Evolutionary conservation across 2,113 vertebrate genomes (phyloP).

Genomic region (Nipponia nippon): DNA sequence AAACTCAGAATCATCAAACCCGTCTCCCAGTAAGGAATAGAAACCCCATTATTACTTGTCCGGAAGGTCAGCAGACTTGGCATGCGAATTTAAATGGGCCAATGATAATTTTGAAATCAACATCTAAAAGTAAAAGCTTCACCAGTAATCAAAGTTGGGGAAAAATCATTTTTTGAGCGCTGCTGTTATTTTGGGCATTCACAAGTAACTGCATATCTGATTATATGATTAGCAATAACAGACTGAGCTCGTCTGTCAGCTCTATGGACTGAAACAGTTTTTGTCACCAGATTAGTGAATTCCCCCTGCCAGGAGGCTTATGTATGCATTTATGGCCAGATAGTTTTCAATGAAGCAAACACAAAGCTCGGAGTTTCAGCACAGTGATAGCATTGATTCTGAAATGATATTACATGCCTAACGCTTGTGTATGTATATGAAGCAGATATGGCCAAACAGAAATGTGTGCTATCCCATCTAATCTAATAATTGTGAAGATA

Average conservation of each 20-base stretch:
- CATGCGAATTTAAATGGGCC: not conserved
- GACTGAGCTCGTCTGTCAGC: not conserved
- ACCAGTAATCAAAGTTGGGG: not conserved
- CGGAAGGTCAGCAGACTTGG: not conserved
- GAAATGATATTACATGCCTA: not conserved
- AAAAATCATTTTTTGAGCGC: not conserved
- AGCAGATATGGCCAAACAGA: not conserved
- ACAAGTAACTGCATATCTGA: not conserved
- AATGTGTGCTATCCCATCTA: not conserved
- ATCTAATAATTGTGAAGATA: not conserved
- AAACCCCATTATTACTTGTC: not conserved
- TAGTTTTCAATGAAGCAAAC: not conserved
- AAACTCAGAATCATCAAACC: not conserved
- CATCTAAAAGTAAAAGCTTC: not conserved
- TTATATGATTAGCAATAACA: not conserved
- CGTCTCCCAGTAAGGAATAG: not conserved
- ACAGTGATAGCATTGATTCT: not conserved
- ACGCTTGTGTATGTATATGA: not conserved
- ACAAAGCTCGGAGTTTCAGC: not conserved
- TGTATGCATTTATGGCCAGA: not conserved
- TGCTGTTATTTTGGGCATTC: not conserved
- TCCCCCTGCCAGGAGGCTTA: not conserved
- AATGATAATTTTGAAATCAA: not conserved
- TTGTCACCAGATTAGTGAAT: not conserved
- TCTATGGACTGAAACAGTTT: not conserved